These are phyloP conservation scores for Luehdorfia chinensis DNA, from an alignment of 1,140 invertebrate genomes.

Conservation along the genomic window DNA sequence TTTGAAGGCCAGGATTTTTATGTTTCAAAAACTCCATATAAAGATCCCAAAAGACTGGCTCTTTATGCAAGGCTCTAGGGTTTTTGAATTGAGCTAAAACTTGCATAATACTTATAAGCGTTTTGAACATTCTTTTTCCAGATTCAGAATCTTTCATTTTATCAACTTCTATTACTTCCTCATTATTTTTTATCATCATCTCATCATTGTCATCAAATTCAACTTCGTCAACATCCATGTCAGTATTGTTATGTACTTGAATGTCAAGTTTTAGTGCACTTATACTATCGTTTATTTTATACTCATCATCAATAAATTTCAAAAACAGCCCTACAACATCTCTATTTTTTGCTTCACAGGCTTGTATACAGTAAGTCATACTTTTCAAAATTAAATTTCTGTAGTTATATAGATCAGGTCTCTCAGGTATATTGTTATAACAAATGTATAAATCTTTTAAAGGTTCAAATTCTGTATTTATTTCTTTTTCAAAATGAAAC, in stretches of 20 bases:
- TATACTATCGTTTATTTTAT: conserved; percentile 54
- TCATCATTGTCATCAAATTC: conserved; percentile 45
- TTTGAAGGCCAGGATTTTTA: conserved; percentile 88
- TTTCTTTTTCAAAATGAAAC: conserved; percentile 55
- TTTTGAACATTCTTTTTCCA: conserved; percentile 78
- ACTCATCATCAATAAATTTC: conserved; percentile 85
- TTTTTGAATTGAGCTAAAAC: conserved; percentile 89
- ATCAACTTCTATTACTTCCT: conserved; percentile 42
- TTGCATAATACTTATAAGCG: conserved; percentile 84
- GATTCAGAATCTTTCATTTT: conserved; percentile 58
- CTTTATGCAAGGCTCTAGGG: conserved; percentile 86
- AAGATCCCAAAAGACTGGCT: conserved; percentile 84
- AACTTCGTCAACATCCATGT: conserved; percentile 53
- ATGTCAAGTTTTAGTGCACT: conserved; percentile 61
- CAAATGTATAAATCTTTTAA: conserved; percentile 52
- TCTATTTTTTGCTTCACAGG: conserved; percentile 87
- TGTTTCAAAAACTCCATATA: conserved; percentile 89
- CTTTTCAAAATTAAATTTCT: conserved; percentile 88
- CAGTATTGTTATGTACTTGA: conserved; percentile 37
- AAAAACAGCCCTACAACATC: conserved; percentile 88
- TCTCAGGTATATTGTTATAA: conserved; percentile 72
- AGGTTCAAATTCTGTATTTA: conserved; percentile 40
- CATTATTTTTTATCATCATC: too few relatives aligned
- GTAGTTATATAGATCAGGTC: conserved; percentile 85
- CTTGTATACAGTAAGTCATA: conserved; percentile 84